These are phyloP conservation scores for Zaprionus ornatus DNA, from an alignment of 1,140 invertebrate genomes.

Conservation along the genomic window DNA sequence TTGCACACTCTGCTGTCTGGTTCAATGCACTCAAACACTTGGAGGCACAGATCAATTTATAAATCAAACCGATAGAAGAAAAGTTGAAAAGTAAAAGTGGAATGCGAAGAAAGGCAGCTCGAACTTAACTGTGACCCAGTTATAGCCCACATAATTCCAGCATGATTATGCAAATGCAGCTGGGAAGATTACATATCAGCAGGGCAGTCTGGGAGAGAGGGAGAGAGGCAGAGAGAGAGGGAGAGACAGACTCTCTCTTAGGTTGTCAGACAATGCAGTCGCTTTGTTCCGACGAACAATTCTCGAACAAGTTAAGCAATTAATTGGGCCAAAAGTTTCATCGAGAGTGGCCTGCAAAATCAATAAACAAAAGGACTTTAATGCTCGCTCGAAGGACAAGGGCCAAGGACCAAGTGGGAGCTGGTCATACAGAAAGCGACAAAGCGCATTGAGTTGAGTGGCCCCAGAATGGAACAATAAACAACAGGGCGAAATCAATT, in stretches of 20 bases:
- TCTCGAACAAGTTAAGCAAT: slow-evolving; percentile 19
- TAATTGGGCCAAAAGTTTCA: slow-evolving; percentile 12
- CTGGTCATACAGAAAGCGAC: slow-evolving; percentile 68
- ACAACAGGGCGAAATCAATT: slow-evolving; percentile 76
- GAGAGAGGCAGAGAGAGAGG: neutral
- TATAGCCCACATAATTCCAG: slow-evolving; percentile 55
- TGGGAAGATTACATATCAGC: slow-evolving; percentile 20
- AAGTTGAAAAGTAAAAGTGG: slow-evolving; percentile 41
- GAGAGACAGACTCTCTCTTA: neutral
- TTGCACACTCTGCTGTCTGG: slow-evolving; percentile 19
- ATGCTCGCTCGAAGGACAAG: slow-evolving; percentile 28
- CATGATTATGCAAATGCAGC: slow-evolving; percentile 74
- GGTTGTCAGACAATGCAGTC: slow-evolving; percentile 12
- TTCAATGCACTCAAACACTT: slow-evolving; percentile 43
- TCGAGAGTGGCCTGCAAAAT: slow-evolving; percentile 45
- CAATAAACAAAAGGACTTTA: slow-evolving; percentile 63
- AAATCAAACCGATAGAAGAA: slow-evolving; percentile 35
- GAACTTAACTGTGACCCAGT: slow-evolving; percentile 56
- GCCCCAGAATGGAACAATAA: slow-evolving; percentile 48
- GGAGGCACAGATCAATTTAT: slow-evolving; percentile 43
- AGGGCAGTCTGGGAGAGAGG: neutral
- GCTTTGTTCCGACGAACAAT: slow-evolving; percentile 9
- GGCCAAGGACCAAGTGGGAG: neutral
- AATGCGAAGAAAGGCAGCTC: neutral
- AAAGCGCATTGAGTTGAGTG: slow-evolving; percentile 65